phyloP scores from a whole-genome alignment of 2,113 vertebrate species.

The Lophius piscatorius region DNA sequence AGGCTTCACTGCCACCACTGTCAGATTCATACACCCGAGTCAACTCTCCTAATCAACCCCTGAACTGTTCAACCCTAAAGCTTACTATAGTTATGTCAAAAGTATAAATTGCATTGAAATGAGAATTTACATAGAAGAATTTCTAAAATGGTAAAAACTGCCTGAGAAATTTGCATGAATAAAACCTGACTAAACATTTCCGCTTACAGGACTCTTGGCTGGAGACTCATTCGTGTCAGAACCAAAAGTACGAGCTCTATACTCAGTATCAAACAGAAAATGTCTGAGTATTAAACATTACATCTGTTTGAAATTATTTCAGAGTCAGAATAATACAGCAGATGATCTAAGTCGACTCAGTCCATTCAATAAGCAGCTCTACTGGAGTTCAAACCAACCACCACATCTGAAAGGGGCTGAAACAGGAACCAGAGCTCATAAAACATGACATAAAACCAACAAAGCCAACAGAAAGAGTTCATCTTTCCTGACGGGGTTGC shows the following conservation, averaged over 20 bases:
- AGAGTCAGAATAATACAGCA: not conserved
- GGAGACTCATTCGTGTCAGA: too few species aligned
- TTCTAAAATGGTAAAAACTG: not conserved
- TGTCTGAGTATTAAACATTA: too few species aligned
- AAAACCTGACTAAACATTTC: not conserved
- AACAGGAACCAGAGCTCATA: conserved; percentile 5
- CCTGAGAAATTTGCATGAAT: not conserved
- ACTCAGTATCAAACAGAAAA: too few species aligned
- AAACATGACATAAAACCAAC: conserved; percentile 12
- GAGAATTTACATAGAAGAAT: too few species aligned
- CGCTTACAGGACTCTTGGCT: too few species aligned
- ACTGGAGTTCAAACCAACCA: conserved; percentile 4
- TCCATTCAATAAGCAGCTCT: conserved; percentile 2
- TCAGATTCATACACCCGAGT: not conserved
- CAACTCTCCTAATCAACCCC: conserved; percentile 24
- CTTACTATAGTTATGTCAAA: too few species aligned
- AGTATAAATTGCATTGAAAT: too few species aligned
- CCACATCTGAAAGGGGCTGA: conserved; percentile 2
- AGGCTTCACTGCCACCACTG: conserved; percentile 3
- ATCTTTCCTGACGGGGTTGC: not conserved
- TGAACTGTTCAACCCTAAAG: conserved; percentile 2
- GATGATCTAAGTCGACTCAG: not conserved
- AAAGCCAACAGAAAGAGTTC: not conserved
- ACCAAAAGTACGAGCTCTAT: too few species aligned
- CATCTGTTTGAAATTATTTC: not conserved